A percentile compares a stretch with the other conserved stretches of the same genome.
These are phyloP conservation scores for Sycophaga agraensis DNA, from an alignment of 1,140 invertebrate genomes.

Conservation along the genomic window DNA sequence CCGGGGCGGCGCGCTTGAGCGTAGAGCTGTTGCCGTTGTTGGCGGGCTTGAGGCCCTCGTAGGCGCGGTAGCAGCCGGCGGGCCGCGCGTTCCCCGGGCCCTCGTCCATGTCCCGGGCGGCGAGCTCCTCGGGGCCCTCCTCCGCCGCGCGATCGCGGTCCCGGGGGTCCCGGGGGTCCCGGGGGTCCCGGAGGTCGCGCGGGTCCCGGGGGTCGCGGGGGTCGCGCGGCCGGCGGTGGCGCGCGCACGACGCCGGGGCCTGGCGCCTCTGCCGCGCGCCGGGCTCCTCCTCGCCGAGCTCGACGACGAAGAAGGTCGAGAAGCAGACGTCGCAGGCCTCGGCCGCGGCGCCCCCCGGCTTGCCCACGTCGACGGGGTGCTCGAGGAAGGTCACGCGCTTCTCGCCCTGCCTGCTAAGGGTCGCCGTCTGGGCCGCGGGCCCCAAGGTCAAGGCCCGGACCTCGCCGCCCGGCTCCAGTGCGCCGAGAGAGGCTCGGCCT, in stretches of 20 bases:
- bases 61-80: slow-evolving; percentile 49
- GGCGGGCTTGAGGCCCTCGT: slow-evolving; percentile 54
- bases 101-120: slow-evolving; percentile 43
- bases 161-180: not conserved
- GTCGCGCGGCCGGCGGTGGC: not conserved
- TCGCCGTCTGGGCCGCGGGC: slow-evolving; percentile 5
- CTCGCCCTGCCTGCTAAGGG: slow-evolving; percentile 9
- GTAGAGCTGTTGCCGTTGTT: slow-evolving; percentile 59
- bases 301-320: slow-evolving; percentile 8
- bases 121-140: not conserved
- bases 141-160: slow-evolving; percentile 2
- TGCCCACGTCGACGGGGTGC: slow-evolving; percentile 11
- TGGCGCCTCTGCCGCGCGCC: not conserved
- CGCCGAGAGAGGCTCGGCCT: not conserved
- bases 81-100: slow-evolving; percentile 47
- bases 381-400: slow-evolving; percentile 29
- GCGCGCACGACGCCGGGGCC: not conserved
- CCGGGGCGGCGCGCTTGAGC: slow-evolving; percentile 43
- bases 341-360: not conserved
- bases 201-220: not conserved
- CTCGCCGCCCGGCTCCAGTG: slow-evolving; percentile 25
- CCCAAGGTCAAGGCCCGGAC: slow-evolving; percentile 9
- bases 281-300: slow-evolving; percentile 7
- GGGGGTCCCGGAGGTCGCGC: not conserved
- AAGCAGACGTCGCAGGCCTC: slow-evolving; percentile 14